Base-by-base conservation (phyloP, 2,113 vertebrate genomes). In the Bubo scandiacus region DNA sequence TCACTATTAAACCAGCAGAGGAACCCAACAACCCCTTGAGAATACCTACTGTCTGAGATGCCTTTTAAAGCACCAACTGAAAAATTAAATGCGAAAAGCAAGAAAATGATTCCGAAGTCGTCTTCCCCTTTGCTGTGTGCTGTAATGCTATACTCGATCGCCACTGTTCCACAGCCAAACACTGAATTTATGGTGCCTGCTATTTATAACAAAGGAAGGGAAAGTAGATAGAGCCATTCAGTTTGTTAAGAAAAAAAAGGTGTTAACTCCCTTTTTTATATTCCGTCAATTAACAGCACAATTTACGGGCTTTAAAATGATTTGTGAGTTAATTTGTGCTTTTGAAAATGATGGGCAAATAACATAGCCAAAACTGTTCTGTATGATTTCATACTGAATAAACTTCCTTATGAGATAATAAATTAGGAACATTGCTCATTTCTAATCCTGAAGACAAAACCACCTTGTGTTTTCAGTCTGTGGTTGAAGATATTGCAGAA, bases 41-140 rank as follows among this genome's bases (percentile, higher is more conserved):
- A 86, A 87, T 90, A 79, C 73, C 65, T 70, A n/a, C 88, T 85
- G 42, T 90, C 96, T 93, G 86, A 92, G 73, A 92, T 83, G 77
- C 72, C 91, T 97, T 96, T 96, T 96, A 92, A 97, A 98, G 88
- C 75, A 65, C 40, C 61, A 63, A 61, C 80, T 96, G 94, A 96
- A 97, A 98, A 98, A 98, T 97, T 97, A 97, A 98, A 97, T 83
- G 94, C 29, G 90, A 97, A 96, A 97, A 96, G 77, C 74, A 96
- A 97, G 88, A 95, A 97, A 96, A 94, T 77, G 14, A 89, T 87
- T 96, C 85, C 5, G 0, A 96, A 91, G 74, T 93, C 83, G 19
- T 65, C 72, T 91, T 93, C 86, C 96, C 71, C 95, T 97, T 95
- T 94, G 66, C 85, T 71, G 36, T 14, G 67, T 70, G 61, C 61